Evolutionary conservation across 2,113 vertebrate species (phyloP).

Genomic region (Myotis lucifugus): DNA sequence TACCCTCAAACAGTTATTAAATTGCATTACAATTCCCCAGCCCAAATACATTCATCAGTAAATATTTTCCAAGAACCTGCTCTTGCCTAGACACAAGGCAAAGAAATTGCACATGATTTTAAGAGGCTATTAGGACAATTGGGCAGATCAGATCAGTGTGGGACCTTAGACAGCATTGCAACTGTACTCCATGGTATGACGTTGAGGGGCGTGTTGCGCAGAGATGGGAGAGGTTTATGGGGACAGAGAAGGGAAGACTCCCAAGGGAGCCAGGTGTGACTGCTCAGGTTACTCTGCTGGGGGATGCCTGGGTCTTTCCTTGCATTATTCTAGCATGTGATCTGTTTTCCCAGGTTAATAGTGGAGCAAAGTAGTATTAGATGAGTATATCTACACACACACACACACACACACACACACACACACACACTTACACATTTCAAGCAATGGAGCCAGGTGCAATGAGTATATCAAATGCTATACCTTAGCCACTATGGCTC

Average conservation of each 20-base stretch:
- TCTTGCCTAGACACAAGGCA: slow-evolving; percentile 27
- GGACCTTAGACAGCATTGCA: neutral
- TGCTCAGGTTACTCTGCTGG: neutral
- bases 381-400: neutral
- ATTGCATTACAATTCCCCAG: slow-evolving; percentile 51
- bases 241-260: neutral
- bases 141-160: neutral
- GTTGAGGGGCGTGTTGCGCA: neutral
- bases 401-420: neutral
- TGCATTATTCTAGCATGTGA: neutral
- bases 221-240: neutral
- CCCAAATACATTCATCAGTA: slow-evolving; percentile 51
- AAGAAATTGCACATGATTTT: slow-evolving; percentile 48
- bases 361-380: neutral
- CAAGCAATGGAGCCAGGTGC: neutral
- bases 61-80: slow-evolving; percentile 61
- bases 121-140: slow-evolving; percentile 30
- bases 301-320: neutral
- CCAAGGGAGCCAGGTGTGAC: fast-evolving
- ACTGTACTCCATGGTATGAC: neutral
- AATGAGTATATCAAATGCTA: neutral
- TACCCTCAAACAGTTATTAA: slow-evolving; percentile 66
- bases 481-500: neutral
- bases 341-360: neutral
- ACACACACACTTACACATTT: neutral